These are phyloP conservation scores for Zosterops japonicus DNA, from an alignment of 2,113 vertebrate genomes.

Conservation along the genomic window DNA sequence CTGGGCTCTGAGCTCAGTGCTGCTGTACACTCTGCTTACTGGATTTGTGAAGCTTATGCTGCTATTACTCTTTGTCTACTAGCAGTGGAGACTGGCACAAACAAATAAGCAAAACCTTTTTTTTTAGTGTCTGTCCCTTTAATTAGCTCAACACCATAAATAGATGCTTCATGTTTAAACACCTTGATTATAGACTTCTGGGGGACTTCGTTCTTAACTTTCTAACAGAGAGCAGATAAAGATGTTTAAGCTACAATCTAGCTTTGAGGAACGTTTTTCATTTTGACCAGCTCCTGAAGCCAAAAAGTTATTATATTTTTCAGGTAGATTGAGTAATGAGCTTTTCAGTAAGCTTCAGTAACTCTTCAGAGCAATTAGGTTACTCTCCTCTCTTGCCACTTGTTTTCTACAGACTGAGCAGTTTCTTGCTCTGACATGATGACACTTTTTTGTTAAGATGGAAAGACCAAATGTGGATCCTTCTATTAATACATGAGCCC, in stretches of 20 bases:
- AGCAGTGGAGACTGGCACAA: neutral
- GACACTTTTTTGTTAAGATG: neutral
- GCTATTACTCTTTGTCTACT: neutral
- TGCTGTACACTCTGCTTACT: neutral
- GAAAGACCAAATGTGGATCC: neutral
- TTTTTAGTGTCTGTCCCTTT: neutral
- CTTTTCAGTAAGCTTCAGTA: neutral
- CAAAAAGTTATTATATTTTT: neutral
- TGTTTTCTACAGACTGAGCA: neutral
- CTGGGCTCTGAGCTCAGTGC: neutral
- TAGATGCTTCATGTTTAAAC: neutral
- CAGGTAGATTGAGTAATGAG: neutral
- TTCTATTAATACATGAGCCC: neutral
- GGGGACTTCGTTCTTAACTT: neutral
- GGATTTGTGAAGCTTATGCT: neutral
- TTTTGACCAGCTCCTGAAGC: neutral
- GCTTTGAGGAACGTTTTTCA: neutral
- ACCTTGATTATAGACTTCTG: neutral
- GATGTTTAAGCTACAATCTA: neutral
- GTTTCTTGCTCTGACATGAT: neutral
- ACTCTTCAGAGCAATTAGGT: neutral
- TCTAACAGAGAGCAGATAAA: neutral
- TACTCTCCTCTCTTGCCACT: neutral
- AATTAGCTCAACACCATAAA: neutral
- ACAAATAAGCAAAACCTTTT: neutral